Evolutionary conservation across 2,113 vertebrate genomes (phyloP), one percentile per base, ranked within the genome.

Genomic region (Spea multiplicata): DNA sequence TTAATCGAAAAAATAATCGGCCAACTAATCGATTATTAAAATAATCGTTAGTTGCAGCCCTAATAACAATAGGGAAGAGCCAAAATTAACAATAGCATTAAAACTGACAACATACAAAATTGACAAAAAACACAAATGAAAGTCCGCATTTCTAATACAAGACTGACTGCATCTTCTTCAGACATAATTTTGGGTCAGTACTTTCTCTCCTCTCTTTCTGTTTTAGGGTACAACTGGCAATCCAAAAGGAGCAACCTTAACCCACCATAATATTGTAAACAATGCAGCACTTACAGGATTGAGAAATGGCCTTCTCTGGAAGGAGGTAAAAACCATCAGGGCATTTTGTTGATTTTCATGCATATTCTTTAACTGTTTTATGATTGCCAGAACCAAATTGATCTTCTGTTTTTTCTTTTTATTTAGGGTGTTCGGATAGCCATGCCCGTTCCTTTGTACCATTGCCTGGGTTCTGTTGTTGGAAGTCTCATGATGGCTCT

Each of bases 251-350:
- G 96, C 94, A 79, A 93, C 93, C 0, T 90, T 99, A 9, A 93
- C 95, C 5, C 97, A 99, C 81, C 87, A 92, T 88, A 99, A 99
- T 86, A 90, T 99, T 5, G 83, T 99, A 83, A 99, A 99, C 88
- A 98, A 99, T 3, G 81, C 92, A 70, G 83, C 83, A 52, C 75
- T 93, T 5, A 9, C 93, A 0, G 97, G 97, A 0, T 1, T 30
- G 3, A 90, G 97, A 48, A 0, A 95, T 66, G 88, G 89, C 6
- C 78, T 90, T 81, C 1, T 68, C 4, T 85, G 84, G 85, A 89
- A 84, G 93, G 17, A 57, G 77, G 97, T 99, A 83, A 89, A 91
- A 84, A 6, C 4, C 17, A 7, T 46, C 52, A 3, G 8, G 30
- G 30, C 30, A 30, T 30, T 30, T 30, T 30, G 30, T 30, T 30